Evolutionary conservation across 2,888 invertebrate species (phyloP).

Genomic region (Hydroisotoma schaefferi): DNA sequence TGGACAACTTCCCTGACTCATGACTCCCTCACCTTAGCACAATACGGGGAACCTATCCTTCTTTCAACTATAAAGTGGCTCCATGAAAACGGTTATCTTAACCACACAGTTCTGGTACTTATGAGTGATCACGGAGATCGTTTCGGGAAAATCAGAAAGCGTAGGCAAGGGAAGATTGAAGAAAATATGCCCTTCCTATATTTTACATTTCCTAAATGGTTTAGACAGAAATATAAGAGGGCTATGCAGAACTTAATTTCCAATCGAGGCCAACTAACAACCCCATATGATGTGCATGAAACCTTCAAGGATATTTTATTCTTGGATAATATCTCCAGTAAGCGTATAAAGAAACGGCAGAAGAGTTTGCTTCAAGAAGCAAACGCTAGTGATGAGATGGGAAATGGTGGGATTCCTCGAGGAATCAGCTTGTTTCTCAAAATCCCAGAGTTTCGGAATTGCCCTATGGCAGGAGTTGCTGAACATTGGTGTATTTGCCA

Average conservation of each 20-base stretch:
- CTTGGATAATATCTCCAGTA: background rate
- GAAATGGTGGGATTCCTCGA: slow-evolving; percentile 52
- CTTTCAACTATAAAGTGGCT: slow-evolving; percentile 58
- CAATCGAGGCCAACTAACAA: slow-evolving; percentile 30
- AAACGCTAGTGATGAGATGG: too few relatives aligned
- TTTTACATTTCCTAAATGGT: slow-evolving; percentile 68
- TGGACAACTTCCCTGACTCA: slow-evolving; percentile 82
- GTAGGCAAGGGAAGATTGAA: slow-evolving; percentile 78
- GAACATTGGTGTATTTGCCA: slow-evolving; percentile 88
- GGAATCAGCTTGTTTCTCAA: slow-evolving; percentile 74
- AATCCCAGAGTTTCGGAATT: slow-evolving; percentile 69
- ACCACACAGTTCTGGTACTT: slow-evolving; percentile 65
- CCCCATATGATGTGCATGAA: slow-evolving; percentile 41
- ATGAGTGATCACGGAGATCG: slow-evolving; percentile 74
- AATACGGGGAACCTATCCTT: background rate
- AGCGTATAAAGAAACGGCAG: too few relatives aligned
- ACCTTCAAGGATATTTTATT: slow-evolving; percentile 36
- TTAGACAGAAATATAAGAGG: slow-evolving; percentile 60
- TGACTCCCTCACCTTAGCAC: slow-evolving; percentile 73
- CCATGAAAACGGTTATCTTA: slow-evolving; percentile 57
- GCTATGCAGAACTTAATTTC: slow-evolving; percentile 28
- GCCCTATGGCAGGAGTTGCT: slow-evolving; percentile 70
- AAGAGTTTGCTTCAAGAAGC: too few relatives aligned
- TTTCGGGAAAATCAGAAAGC: slow-evolving; percentile 63
- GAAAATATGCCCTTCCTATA: slow-evolving; percentile 80